phyloP scores from a whole-genome alignment of 2,797 vertebrate genomes.

The Lepus townsendii region DNA sequence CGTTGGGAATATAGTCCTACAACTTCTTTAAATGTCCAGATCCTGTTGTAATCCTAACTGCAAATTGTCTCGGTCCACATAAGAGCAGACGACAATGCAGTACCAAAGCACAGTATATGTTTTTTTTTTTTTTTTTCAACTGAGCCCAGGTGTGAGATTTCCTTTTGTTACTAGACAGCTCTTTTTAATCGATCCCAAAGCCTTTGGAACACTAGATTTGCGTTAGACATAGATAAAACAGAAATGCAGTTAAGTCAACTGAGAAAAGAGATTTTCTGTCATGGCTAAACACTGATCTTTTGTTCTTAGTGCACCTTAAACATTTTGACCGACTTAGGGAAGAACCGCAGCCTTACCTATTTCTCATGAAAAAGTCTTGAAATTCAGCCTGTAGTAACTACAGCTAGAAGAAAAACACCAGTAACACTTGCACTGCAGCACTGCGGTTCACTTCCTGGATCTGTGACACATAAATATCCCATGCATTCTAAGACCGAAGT shows the following conservation, averaged over 20 bases:
- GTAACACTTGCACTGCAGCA: conserved; percentile 77
- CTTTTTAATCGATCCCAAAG: conserved; percentile 65
- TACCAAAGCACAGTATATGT: conserved; percentile 9
- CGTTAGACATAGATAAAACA: conserved; percentile 83
- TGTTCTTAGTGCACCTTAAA: conserved; percentile 8
- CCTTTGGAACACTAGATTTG: conserved; percentile 78
- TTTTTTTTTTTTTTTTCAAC: background rate
- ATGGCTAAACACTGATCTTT: conserved; percentile 34
- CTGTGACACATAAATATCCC: conserved; percentile 71
- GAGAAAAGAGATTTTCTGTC: conserved; percentile 32
- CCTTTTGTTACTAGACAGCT: conserved; percentile 54
- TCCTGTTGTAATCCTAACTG: conserved; percentile 35
- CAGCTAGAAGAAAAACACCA: conserved; percentile 74
- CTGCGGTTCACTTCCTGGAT: conserved; percentile 71
- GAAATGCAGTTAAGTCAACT: conserved; percentile 75
- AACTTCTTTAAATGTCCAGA: conserved; percentile 31
- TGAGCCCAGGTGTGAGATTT: conserved; percentile 51
- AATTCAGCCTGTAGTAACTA: conserved; percentile 73
- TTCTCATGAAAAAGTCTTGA: conserved; percentile 74
- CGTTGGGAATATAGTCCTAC: background rate
- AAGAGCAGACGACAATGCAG: background rate
- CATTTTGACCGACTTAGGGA: conserved; percentile 20
- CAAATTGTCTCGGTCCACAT: background rate
- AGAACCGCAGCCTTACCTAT: conserved; percentile 51
- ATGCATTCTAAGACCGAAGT: conserved; percentile 79